Evolutionary conservation across 2,113 vertebrate species (phyloP).

Genomic region (Hucho hucho): DNA sequence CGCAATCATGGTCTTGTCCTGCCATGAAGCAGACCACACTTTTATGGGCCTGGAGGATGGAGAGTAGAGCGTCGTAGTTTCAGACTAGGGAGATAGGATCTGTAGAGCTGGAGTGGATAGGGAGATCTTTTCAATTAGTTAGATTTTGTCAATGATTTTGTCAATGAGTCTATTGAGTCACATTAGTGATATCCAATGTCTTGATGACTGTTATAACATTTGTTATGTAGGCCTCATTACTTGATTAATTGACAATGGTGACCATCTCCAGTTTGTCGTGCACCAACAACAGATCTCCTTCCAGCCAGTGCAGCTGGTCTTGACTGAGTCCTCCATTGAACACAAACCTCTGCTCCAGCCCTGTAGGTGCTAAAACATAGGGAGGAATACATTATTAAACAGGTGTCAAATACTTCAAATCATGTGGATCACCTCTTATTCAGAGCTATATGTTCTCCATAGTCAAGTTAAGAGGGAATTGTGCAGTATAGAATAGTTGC

Average conservation of each 20-base stretch:
- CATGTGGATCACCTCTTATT: too few species aligned
- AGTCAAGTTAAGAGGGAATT: too few species aligned
- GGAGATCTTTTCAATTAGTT: conserved; percentile 75
- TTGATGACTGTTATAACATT: not conserved
- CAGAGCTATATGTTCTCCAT: too few species aligned
- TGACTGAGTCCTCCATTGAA: conserved; percentile 92
- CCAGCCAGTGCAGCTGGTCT: conserved; percentile 86
- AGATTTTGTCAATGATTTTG: conserved; percentile 13
- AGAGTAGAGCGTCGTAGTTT: conserved; percentile 82
- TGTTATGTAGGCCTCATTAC: not conserved
- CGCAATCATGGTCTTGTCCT: conserved; percentile 86
- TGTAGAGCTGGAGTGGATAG: conserved; percentile 81
- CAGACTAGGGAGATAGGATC: conserved; percentile 80
- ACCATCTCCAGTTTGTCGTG: conserved; percentile 86
- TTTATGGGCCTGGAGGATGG: conserved; percentile 75
- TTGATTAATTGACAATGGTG: conserved; percentile 82
- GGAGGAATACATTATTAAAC: not conserved
- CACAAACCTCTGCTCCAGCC: conserved; percentile 71
- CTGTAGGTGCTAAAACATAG: conserved; percentile 23
- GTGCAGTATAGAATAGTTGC: too few species aligned
- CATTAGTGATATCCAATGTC: not conserved
- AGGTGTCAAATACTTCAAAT: too few species aligned
- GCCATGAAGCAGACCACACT: conserved; percentile 87
- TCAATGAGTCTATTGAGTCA: not conserved
- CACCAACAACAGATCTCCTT: conserved; percentile 77